These are phyloP conservation scores for Apamea anceps DNA, from an alignment of 2,888 invertebrate genomes.

Conservation along the genomic window DNA sequence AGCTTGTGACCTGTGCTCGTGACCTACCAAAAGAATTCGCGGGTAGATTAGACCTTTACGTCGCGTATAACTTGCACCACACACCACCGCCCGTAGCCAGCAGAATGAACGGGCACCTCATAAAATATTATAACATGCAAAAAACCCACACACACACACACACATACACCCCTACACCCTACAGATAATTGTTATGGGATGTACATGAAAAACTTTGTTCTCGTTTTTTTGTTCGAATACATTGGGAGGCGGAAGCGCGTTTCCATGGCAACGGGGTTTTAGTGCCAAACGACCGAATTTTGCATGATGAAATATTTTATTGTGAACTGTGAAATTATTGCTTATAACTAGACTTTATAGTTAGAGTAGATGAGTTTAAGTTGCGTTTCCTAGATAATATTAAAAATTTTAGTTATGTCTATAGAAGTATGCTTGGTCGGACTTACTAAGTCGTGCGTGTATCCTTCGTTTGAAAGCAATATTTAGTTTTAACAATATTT, in stretches of 20 bases:
- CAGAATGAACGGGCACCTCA: constrained; percentile 75
- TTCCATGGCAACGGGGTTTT: constrained; percentile 52
- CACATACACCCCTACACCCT: constrained; percentile 68
- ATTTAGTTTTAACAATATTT: not conserved
- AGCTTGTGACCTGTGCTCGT: not conserved
- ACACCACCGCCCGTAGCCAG: constrained; percentile 27
- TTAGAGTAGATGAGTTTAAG: not conserved
- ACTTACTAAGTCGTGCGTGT: no score
- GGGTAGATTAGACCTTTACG: no score
- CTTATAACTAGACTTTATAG: not conserved
- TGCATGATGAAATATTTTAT: constrained; percentile 49
- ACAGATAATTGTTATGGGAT: constrained; percentile 80
- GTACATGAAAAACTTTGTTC: constrained; percentile 77
- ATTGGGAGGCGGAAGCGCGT: constrained; percentile 45
- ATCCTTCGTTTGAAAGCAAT: not conserved
- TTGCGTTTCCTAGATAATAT: not conserved
- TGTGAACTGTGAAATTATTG: constrained; percentile 35
- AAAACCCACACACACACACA: constrained; percentile 75
- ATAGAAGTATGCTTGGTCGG: not conserved
- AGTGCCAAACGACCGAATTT: constrained; percentile 60
- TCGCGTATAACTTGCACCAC: constrained; percentile 61
- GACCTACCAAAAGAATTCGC: not conserved
- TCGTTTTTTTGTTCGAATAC: constrained; percentile 64
- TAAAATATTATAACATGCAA: constrained; percentile 84
- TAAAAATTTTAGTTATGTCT: not conserved